Base-by-base conservation (phyloP, 2,113 vertebrate species). In the Hemiscyllium ocellatum region DNA sequence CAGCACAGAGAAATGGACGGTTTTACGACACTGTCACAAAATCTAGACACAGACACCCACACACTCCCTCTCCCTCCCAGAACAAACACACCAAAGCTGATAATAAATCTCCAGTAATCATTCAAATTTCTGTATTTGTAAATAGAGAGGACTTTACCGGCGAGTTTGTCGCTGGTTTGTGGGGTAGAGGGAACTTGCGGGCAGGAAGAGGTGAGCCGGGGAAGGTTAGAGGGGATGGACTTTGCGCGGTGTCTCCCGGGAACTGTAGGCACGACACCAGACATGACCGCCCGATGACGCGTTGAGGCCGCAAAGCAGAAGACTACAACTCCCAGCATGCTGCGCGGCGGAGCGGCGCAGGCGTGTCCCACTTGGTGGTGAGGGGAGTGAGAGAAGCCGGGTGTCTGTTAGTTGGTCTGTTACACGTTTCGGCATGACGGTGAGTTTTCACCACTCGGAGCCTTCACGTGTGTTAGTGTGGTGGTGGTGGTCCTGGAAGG, bases 271-370 rank as follows among this genome's bases (percentile, higher is more conserved):
- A 1, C 2, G 4, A 0, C 1, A 0, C 3, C 1, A 37, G 13
- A 19, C 17, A 22, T 0, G 5, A 12, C 50, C 52, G 50, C 22
- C 7, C 47, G 4, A 3, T 19, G 78, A 42, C n/a, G 13, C 13
- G 76, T 15, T 80, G 0, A 15, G 1, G 50, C 19, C 1, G 6
- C 8, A 22, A 0, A 1, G 0, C 5, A 29, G 2, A 29, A 50
- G 22, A 70, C 66, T 94, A 69, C 91, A 47, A 0, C 65, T 26
- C 91, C 91, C 91, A 68, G n/a, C 8, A 56, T 94, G 33, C 91
- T 42, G 24, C 29, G 1, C 37, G 4, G 66, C 1, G 2, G 8
- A 13, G 0, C 12, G 2, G 26, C 86, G 86, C 86, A 29, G 29
- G 52, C 26, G 87, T 13, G 3, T 33, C 61, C 6, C 24, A 8